Base-by-base conservation (phyloP, 2,888 invertebrate species). In the Teleogryllus oceanicus region DNA sequence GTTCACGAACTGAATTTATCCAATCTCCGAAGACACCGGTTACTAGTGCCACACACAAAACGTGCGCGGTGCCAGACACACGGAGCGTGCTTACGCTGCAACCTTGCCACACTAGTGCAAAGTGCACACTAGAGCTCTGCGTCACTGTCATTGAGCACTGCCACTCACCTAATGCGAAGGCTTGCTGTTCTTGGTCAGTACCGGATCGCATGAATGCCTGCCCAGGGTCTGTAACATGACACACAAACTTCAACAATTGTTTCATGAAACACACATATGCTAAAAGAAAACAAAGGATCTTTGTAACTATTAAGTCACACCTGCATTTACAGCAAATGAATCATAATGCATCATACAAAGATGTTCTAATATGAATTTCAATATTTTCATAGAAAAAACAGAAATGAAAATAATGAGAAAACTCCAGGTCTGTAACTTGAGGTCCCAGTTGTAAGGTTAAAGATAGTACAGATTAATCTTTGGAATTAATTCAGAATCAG, bases 151-250 rank as follows among this genome's bases (percentile, higher is more conserved):
- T 13, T 18, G 62, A n/a, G n/a, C 16, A n/a, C 24, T 21, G n/a
- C n/a, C 24, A 82, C 82, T 82, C 77, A 82, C 82, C 82, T 74
- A 81, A 77, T 16, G 81, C 74, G 77, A 77, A 81, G 21, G 79
- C 80, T 77, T 82, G 81, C 18, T 78, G 78, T 37, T 79, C 80
- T 76, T 80, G 79, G 13, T 78, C 75, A 49, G 75, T 80, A 74
- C 80, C 80, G 75, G 80, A 80, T 76, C 78, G 79, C 24, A 76
- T 77, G 74, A 81, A 82, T 20, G 76, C 80, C 79, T 82, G 79
- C 50, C 78, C 80, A 77, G 81, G 78, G 49, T 82, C 81, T 82
- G 78, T 5, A 79, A 78, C 50, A 51, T 74, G 37, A 51, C 11
- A 51, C 13, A 62, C 2, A 12, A 62, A 4, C 12, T 62, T 62